phyloP scores from a whole-genome alignment of 2,113 vertebrate genomes.

The Butorides virescens region DNA sequence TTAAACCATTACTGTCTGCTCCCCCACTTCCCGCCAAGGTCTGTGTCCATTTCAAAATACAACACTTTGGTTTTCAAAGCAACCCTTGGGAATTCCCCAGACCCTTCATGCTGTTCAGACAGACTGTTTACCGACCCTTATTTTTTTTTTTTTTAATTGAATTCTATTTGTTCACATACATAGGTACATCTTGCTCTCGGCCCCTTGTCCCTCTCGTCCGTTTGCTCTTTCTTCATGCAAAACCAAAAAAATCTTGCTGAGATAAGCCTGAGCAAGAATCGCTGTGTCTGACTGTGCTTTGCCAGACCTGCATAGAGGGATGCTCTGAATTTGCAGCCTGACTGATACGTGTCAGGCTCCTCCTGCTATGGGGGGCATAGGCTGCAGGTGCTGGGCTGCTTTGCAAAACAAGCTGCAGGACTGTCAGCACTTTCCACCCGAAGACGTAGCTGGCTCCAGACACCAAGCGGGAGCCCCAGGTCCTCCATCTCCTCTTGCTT shows the following conservation, averaged over 20 bases:
- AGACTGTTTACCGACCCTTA: not conserved
- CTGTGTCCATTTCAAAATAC: conserved; percentile 41
- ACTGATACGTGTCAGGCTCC: not conserved
- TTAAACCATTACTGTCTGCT: conserved; percentile 64
- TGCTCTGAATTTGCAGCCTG: not conserved
- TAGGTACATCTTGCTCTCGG: not conserved
- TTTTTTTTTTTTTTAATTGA: not conserved
- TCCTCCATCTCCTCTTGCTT: not conserved
- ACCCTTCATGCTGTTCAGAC: not conserved
- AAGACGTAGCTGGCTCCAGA: not conserved
- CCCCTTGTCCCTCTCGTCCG: not conserved
- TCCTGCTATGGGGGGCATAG: not conserved
- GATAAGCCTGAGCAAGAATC: not conserved
- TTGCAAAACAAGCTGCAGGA: not conserved
- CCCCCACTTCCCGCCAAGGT: conserved; percentile 33
- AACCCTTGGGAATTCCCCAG: conserved; percentile 1
- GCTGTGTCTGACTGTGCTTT: not conserved
- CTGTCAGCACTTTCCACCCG: not conserved
- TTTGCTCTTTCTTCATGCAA: not conserved
- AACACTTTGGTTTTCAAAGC: conserved; percentile 14
- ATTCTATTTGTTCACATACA: not conserved
- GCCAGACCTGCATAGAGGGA: not conserved
- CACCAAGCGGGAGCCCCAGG: not conserved
- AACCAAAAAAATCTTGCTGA: not conserved
- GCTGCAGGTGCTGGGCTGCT: not conserved